Base-by-base conservation (phyloP, 2,888 invertebrate species). In the Caenorhabditis sp. region DNA sequence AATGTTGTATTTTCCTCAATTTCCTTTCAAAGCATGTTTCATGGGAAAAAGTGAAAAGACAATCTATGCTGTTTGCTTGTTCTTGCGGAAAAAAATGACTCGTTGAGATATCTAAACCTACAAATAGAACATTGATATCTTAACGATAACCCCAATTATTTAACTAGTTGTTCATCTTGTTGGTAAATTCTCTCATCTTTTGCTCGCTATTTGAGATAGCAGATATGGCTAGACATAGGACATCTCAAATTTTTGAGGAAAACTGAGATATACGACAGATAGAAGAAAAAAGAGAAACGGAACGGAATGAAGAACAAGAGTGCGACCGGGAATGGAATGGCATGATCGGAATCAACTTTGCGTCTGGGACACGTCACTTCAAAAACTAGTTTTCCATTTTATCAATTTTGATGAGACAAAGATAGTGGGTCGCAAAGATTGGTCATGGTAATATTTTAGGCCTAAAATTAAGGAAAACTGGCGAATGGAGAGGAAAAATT, bases 181-280 rank as follows among this genome's bases (percentile, higher is more conserved):
- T 74, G 65, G 74, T 74, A 56, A 74, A 65, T 55, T 74, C 74
- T 65, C 74, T 74, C 74, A 74, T 74, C 74, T 74, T 74, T 74
- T 74, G 74, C 74, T 74, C 74, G 74, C 55, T 58, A 74, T 51
- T 65, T 60, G 50, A 50, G 58, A 61, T 47, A 44, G 28, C 4
- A 6, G 32, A 32, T 32, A 32, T 55, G 40, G 35, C 64, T 40
- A 64, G 53, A 72, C 61, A 72, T 22, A 72, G 62, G 47, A 50
- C n/a, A 47, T 55, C 22, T 47, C 62, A 26, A 64, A 44, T 72
- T 74, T 65, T 74, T 11, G 40, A 32, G 60, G 22, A 32, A 32
- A 9, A 32, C 32, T 32, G 50, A 69, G 18, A 18, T 26, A 62
- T n/a, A 28, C 11, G 32, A 40, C 5, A 53, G 24, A 56, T 40